Evolutionary conservation across 2,113 vertebrate genomes (phyloP).

Genomic region (Otis tarda): DNA sequence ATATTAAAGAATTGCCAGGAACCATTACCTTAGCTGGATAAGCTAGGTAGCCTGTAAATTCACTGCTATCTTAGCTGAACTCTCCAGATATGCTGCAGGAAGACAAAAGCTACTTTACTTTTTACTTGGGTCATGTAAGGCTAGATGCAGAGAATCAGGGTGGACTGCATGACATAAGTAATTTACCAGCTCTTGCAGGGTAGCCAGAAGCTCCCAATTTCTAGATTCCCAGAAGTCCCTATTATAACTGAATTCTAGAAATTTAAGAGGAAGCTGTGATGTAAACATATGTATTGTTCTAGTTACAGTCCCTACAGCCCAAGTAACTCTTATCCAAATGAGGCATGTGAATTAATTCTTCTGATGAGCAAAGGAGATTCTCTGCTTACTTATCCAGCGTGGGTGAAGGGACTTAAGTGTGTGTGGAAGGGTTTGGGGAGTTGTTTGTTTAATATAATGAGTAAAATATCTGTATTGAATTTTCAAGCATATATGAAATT

Average conservation of each 20-base stretch:
- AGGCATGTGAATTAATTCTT: neutral
- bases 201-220: neutral
- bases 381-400: neutral
- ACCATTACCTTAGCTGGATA: neutral
- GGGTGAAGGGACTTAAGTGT: neutral
- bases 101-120: neutral
- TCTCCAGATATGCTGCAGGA: neutral
- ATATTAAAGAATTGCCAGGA: neutral
- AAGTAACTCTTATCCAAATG: neutral
- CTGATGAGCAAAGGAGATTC: neutral
- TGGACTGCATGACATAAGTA: neutral
- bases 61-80: neutral
- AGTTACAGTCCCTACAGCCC: neutral
- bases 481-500: slow-evolving; percentile 17
- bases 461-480: neutral
- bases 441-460: slow-evolving; percentile 25
- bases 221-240: slow-evolving; percentile 31
- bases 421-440: neutral
- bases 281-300: slow-evolving; percentile 8
- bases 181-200: neutral
- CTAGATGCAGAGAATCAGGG: neutral
- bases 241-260: slow-evolving; percentile 33
- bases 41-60: neutral
- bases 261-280: neutral
- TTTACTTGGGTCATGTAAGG: neutral